Conservation (phyloP, 2,113 vertebrate genomes). For the Neodontobutis hainanensis region DNA sequence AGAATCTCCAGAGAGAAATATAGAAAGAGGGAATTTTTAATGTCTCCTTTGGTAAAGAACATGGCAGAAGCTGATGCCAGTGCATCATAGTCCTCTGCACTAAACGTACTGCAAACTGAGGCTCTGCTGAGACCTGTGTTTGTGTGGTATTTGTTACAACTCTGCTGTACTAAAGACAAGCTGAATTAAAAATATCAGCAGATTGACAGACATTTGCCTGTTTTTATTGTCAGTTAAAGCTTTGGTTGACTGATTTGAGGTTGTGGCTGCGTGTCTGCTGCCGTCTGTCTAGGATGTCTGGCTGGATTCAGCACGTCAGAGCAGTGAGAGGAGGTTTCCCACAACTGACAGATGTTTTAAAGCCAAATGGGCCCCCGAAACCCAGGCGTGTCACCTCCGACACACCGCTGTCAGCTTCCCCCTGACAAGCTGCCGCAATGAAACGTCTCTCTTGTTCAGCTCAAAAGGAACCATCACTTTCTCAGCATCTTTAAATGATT, state of each 20-base stretch:
- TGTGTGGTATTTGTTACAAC: constrained; percentile 24
- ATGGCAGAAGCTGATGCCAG: background rate
- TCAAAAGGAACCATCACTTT: constrained; percentile 36
- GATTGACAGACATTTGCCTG: constrained; percentile 52
- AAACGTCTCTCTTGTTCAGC: constrained; percentile 48
- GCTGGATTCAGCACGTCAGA: constrained; percentile 62
- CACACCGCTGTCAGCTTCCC: constrained; percentile 59
- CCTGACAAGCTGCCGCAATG: constrained; percentile 51
- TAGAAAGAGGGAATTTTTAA: too few species aligned
- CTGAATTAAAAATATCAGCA: constrained; percentile 66
- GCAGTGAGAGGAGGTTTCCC: constrained; percentile 56
- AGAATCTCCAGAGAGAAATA: too few species aligned
- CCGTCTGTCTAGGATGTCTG: constrained; percentile 67
- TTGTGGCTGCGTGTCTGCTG: constrained; percentile 63
- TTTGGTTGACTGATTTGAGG: constrained; percentile 67
- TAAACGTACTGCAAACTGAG: constrained; percentile 15
- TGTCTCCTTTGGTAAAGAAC: too few species aligned
- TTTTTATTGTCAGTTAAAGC: constrained; percentile 54
- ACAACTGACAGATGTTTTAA: constrained; percentile 71
- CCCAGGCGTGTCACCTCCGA: constrained; percentile 64
- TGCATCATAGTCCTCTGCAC: background rate
- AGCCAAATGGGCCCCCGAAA: constrained; percentile 53
- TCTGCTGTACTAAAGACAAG: constrained; percentile 43
- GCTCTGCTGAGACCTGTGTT: constrained; percentile 25
- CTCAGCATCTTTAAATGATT: constrained; percentile 35